phyloP scores from a whole-genome alignment of 2,797 vertebrate genomes.

The Menidia menidia region DNA sequence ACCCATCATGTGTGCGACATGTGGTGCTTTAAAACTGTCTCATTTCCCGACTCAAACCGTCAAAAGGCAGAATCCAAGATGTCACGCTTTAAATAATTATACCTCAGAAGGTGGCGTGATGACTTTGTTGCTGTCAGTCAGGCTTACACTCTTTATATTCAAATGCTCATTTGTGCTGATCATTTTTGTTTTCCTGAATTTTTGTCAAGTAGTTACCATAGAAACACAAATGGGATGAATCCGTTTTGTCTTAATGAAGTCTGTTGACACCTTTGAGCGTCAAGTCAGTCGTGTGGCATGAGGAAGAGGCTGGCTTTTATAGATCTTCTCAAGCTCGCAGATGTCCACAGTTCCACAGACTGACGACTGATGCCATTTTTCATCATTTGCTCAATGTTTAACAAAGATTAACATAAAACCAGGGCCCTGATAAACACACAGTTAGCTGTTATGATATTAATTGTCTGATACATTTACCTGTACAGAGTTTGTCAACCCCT shows the following conservation, averaged over 20 bases:
- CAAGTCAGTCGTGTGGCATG: slow-evolving; percentile 1
- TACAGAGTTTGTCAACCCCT: slow-evolving; percentile 6
- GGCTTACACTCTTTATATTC: slow-evolving; percentile 65
- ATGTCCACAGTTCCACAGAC: too few relatives aligned
- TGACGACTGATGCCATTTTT: too few relatives aligned
- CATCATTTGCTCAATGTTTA: not conserved
- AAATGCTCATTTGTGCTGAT: slow-evolving; percentile 50
- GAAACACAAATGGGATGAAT: slow-evolving; percentile 49
- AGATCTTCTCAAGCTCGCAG: not conserved
- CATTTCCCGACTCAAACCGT: slow-evolving; percentile 51
- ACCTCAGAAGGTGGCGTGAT: slow-evolving; percentile 47
- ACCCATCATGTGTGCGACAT: slow-evolving; percentile 28
- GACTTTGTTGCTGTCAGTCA: slow-evolving; percentile 59
- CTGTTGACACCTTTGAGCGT: slow-evolving; percentile 1
- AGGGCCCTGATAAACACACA: not conserved
- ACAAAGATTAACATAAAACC: slow-evolving; percentile 17
- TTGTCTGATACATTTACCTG: slow-evolving; percentile 42
- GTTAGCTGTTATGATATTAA: slow-evolving; percentile 38
- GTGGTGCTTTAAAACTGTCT: slow-evolving; percentile 46
- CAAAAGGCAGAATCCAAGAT: slow-evolving; percentile 44
- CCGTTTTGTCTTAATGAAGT: slow-evolving; percentile 2
- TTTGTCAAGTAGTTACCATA: slow-evolving; percentile 69
- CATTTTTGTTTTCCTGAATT: slow-evolving; percentile 51
- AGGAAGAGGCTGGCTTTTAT: not conserved
- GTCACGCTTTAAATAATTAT: slow-evolving; percentile 70